These are phyloP conservation scores for Heliocidaris erythrogramma DNA, from an alignment of 35 echinoderm and acorn worm genomes.

Conservation along the genomic window DNA sequence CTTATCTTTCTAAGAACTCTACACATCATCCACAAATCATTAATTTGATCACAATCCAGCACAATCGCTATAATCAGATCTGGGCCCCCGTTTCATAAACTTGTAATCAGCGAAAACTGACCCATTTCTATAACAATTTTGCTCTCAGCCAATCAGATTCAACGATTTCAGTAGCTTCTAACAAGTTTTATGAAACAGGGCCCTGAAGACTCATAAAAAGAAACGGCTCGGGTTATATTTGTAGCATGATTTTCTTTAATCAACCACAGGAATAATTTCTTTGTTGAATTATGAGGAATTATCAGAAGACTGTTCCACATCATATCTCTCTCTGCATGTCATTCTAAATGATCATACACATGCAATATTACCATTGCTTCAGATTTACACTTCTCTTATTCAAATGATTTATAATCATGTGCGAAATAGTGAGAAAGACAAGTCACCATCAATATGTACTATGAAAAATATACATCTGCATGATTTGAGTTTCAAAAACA, in stretches of 20 bases:
- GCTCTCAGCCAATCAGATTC: too few species aligned
- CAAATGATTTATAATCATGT: neutral
- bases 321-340: neutral
- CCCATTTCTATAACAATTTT: too few species aligned
- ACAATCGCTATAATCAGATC: too few species aligned
- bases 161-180: too few species aligned
- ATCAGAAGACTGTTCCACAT: neutral
- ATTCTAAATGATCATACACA: neutral
- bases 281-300: neutral
- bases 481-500: neutral
- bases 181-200: too few species aligned
- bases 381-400: neutral
- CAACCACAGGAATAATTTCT: too few species aligned
- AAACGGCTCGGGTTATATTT: neutral
- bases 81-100: too few species aligned
- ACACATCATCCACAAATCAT: too few species aligned
- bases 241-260: neutral
- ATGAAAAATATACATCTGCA: constrained; percentile 18
- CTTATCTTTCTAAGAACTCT: too few species aligned
- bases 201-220: neutral
- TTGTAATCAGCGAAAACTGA: too few species aligned
- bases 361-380: neutral
- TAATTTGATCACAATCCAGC: too few species aligned
- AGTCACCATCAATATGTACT: neutral
- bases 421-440: neutral